Percentiles rank a stretch among this genome's conserved stretches.
Evolutionary conservation across 2,888 invertebrate species (phyloP).

Genomic region (Rhingia campestris): DNA sequence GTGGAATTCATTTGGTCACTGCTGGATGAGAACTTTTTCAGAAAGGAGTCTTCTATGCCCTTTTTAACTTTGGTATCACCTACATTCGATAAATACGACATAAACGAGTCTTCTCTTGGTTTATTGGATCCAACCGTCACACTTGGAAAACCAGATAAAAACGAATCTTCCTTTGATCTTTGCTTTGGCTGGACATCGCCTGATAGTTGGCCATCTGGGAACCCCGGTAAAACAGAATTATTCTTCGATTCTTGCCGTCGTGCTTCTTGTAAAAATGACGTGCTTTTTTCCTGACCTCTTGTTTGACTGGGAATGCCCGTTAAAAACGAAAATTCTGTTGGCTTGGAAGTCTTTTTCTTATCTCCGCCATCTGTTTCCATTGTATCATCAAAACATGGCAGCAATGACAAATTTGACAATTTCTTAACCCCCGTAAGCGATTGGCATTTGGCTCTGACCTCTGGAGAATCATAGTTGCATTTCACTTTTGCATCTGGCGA

Average conservation of each 20-base stretch:
- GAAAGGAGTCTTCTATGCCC: conserved; percentile 75
- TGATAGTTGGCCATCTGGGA: background rate
- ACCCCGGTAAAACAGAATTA: conserved; percentile 28
- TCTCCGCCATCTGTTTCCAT: background rate
- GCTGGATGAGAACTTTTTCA: conserved; percentile 69
- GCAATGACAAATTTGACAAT: conserved; percentile 12
- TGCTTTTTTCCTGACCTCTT: background rate
- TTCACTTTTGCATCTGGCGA: conserved; percentile 49
- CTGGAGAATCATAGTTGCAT: conserved; percentile 41
- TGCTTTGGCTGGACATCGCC: background rate
- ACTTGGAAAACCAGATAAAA: conserved; percentile 57
- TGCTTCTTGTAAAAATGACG: background rate
- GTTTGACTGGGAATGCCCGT: background rate
- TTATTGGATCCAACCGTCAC: conserved; percentile 28
- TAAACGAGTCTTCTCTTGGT: conserved; percentile 75
- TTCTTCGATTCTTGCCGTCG: conserved; percentile 46
- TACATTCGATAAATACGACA: conserved; percentile 54
- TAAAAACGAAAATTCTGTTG: conserved; percentile 26
- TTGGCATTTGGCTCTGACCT: conserved; percentile 6
- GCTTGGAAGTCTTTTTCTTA: background rate
- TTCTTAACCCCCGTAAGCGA: background rate
- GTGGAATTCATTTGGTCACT: too few species aligned
- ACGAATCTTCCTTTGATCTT: conserved; percentile 43
- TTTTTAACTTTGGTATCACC: conserved; percentile 1
- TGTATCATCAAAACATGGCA: conserved; percentile 35